phyloP scores from a whole-genome alignment of 2,113 vertebrate genomes.

The Cynocephalus volans region DNA sequence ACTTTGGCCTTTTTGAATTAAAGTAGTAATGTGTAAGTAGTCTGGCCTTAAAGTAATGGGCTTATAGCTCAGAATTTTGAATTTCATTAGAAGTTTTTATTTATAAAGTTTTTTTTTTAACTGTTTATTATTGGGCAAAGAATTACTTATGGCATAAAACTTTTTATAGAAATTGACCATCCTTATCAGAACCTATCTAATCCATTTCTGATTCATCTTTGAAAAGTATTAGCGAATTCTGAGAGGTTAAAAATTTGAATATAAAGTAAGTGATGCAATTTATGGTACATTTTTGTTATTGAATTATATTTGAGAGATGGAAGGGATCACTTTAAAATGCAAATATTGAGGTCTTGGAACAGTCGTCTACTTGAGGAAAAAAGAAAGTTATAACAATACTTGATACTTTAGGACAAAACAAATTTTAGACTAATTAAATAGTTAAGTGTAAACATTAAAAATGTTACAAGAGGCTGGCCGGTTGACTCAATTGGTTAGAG shows the following conservation, averaged over 20 bases:
- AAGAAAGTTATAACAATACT: not conserved
- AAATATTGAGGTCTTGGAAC: not conserved
- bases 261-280: not conserved
- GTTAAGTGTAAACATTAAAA: not conserved
- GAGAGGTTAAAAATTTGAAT: not conserved
- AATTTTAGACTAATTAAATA: not conserved
- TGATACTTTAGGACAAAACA: not conserved
- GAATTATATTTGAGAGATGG: not conserved
- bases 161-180: not conserved
- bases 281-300: not conserved
- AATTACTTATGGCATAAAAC: not conserved
- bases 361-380: not conserved
- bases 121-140: not conserved
- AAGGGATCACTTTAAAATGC: not conserved
- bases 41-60: not conserved
- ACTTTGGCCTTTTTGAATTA: not conserved
- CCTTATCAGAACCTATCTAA: not conserved
- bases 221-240: not conserved
- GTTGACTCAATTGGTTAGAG: too few relatives aligned
- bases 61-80: not conserved
- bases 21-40: not conserved
- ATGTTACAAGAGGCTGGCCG: too few relatives aligned
- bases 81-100: not conserved
- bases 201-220: not conserved
- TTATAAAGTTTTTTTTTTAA: not conserved